Evolutionary conservation across 2,797 vertebrate species (phyloP).

Genomic region (Crocodylus rhombifer): DNA sequence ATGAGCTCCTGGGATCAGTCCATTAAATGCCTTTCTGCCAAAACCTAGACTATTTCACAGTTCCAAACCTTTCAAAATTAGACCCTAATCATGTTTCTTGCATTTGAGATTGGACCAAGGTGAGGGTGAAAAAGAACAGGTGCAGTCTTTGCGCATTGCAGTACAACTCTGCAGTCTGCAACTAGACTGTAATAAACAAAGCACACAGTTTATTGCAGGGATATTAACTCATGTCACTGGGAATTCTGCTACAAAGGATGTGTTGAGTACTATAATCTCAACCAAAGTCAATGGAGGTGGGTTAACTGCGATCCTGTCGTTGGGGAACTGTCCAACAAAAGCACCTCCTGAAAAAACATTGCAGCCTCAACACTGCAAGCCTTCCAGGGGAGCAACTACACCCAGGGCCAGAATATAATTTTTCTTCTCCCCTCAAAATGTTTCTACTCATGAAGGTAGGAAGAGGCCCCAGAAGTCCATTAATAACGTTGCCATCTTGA

Average conservation of each 20-base stretch:
- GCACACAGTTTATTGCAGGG: not conserved
- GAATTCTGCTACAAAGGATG: not conserved
- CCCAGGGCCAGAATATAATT: not conserved
- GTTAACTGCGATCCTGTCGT: no score
- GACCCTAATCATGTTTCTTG: not conserved
- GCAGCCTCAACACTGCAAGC: not conserved
- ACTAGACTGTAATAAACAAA: fast-evolving
- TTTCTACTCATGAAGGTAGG: not conserved
- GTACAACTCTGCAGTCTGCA: fast-evolving
- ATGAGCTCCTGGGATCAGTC: not conserved
- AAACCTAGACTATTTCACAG: fast-evolving
- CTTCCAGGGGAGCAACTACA: no score
- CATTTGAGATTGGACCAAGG: not conserved
- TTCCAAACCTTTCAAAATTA: not conserved
- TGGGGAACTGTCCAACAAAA: conserved; percentile 32
- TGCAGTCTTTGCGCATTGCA: not conserved
- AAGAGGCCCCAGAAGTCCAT: not conserved
- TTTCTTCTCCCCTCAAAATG: fast-evolving
- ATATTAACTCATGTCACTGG: not conserved
- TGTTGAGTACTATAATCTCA: not conserved
- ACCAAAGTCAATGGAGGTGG: not conserved
- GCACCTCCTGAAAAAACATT: not conserved
- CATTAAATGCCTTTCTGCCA: not conserved
- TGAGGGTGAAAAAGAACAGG: not conserved
- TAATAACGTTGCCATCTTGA: fast-evolving